phyloP scores from a whole-genome alignment of 2,113 vertebrate species.

The Gopherus flavomarginatus region DNA sequence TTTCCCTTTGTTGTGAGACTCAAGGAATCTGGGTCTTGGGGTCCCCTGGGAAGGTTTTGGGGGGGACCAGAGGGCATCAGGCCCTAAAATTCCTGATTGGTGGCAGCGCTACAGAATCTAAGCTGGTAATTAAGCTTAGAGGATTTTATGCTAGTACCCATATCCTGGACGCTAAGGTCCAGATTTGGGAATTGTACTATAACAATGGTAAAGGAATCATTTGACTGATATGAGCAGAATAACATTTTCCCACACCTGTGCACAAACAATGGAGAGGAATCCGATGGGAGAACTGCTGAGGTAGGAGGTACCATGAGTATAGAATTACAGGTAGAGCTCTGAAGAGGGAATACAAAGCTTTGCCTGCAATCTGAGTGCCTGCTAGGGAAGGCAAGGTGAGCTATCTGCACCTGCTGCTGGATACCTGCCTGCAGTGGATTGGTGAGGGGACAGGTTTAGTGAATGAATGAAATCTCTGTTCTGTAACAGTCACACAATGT shows the following conservation, averaged over 20 bases:
- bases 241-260: slow-evolving; percentile 7
- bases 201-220: not conserved
- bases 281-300: not conserved
- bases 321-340: not conserved
- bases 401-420: not conserved
- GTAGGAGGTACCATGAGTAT: slow-evolving; percentile 15
- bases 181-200: no score
- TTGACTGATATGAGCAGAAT: not conserved
- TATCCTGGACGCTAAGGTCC: no score
- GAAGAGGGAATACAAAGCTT: not conserved
- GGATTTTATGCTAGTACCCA: no score
- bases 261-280: not conserved
- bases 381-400: not conserved
- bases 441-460: not conserved
- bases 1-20: no score
- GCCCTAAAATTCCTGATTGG: no score
- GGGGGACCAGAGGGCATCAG: no score
- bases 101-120: no score
- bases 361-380: not conserved
- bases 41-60: no score
- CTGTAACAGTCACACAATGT: accelerated
- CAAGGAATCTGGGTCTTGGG: no score
- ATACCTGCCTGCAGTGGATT: not conserved
- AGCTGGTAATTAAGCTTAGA: no score
- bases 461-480: not conserved